Evolutionary conservation across 2,797 vertebrate genomes (phyloP).

Genomic region (Threskiornis aethiopicus): DNA sequence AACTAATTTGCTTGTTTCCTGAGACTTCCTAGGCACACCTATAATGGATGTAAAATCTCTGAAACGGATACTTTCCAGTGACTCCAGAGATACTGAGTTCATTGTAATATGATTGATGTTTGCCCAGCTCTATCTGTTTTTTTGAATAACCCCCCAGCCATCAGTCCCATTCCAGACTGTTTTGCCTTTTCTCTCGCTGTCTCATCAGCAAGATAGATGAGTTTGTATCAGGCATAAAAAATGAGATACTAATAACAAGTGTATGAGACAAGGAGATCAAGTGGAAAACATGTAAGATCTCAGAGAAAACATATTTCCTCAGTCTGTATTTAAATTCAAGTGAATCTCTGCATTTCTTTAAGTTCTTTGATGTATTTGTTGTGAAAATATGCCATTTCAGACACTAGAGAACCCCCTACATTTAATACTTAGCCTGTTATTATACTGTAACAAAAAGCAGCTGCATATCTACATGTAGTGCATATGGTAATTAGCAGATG

Average conservation of each 20-base stretch:
- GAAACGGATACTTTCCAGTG: not conserved
- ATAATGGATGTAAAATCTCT: not conserved
- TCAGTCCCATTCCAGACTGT: not conserved
- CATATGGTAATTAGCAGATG: not conserved
- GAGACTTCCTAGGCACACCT: not conserved
- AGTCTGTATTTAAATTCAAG: not conserved
- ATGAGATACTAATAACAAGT: not conserved
- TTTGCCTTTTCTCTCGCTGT: not conserved
- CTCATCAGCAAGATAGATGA: not conserved
- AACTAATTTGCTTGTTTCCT: not conserved
- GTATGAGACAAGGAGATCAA: not conserved
- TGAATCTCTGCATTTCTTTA: not conserved
- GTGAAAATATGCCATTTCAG: slow-evolving; percentile 49
- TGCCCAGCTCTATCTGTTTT: not conserved
- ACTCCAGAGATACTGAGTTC: not conserved
- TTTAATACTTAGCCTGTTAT: slow-evolving; percentile 28
- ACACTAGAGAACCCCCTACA: not conserved
- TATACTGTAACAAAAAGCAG: slow-evolving; percentile 17
- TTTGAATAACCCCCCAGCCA: not conserved
- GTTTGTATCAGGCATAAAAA: not conserved
- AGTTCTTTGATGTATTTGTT: slow-evolving; percentile 1
- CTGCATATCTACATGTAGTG: not conserved
- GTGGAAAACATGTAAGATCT: not conserved
- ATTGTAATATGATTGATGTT: not conserved
- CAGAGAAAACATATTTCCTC: not conserved